Evolutionary conservation across 2,113 vertebrate genomes (phyloP).

Genomic region (Eptatretus burgeri): DNA sequence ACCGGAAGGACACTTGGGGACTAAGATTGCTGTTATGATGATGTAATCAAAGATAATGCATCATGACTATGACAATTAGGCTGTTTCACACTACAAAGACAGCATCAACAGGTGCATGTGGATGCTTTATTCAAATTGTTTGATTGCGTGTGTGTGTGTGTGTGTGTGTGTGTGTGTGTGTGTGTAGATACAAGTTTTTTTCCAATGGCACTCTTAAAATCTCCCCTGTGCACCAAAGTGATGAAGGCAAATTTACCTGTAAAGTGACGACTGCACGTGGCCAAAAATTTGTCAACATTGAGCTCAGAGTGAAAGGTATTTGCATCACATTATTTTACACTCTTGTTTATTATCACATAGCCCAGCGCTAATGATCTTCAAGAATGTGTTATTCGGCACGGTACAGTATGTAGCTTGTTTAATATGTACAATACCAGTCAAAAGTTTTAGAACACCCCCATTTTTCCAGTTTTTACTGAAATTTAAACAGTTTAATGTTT

Average conservation of each 20-base stretch:
- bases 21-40: no score
- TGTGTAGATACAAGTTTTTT: background rate
- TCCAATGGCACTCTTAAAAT: conserved; percentile 1
- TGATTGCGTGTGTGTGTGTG: background rate
- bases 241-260: background rate
- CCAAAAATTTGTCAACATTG: background rate
- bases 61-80: no score
- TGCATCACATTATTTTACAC: background rate
- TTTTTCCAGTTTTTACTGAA: no score
- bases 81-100: background rate
- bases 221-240: background rate
- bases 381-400: background rate
- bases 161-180: background rate
- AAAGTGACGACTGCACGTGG: background rate
- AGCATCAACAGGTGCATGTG: background rate
- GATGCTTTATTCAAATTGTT: background rate
- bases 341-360: background rate
- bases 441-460: no score
- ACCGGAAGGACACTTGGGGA: no score
- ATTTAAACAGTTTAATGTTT: no score
- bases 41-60: no score
- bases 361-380: background rate
- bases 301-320: background rate
- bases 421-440: background rate
- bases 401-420: background rate